Evolutionary conservation across 2,113 vertebrate species (phyloP).

Genomic region (Hipposideros armiger): DNA sequence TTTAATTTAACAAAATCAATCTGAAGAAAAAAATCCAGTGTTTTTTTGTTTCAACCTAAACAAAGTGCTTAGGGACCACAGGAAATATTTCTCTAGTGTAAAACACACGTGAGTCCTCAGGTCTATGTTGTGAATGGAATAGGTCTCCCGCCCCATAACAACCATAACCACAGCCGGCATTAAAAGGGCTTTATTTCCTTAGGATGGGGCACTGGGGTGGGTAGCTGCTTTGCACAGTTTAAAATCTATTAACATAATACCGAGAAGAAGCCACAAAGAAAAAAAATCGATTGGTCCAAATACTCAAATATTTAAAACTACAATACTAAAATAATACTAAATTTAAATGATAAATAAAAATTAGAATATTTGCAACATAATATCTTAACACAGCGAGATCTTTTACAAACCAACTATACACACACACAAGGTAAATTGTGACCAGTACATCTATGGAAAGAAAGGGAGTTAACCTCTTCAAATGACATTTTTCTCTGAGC

Average conservation of each 20-base stretch:
- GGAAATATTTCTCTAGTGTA: not conserved
- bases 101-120: not conserved
- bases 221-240: not conserved
- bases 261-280: not conserved
- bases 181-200: not conserved
- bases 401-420: not conserved
- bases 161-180: not conserved
- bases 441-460: not conserved
- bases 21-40: not conserved
- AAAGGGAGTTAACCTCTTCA: not conserved
- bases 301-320: not conserved
- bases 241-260: not conserved
- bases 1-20: not conserved
- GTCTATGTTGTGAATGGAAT: not conserved
- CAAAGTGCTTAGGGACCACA: not conserved
- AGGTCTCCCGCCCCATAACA: not conserved
- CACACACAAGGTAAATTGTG: not conserved
- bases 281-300: not conserved
- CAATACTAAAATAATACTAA: not conserved
- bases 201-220: too few relatives aligned
- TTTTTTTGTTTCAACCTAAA: not conserved
- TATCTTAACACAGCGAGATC: not conserved
- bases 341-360: constrained; percentile 47
- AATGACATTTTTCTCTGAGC: not conserved
- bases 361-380: constrained; percentile 5